Evolutionary conservation across 2,113 vertebrate species (phyloP), one percentile per base, ranked within the genome.

Genomic region (Trematocara macrostoma): DNA sequence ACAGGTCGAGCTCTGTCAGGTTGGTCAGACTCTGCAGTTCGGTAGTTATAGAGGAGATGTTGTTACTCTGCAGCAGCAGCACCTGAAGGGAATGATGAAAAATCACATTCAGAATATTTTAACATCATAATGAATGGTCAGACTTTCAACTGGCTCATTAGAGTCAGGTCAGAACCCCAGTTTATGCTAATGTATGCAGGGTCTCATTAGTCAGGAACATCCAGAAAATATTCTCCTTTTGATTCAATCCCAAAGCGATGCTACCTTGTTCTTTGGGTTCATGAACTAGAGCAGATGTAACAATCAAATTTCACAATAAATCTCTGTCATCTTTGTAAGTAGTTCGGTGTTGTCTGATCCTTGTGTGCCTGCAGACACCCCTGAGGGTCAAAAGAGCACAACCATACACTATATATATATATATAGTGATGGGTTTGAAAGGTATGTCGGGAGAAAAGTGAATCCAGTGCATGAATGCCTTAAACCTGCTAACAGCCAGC

Each of bases 1-100:
- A 97, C 76, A 97, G 94, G 90, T 97, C 97, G 51, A 97, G 94
- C 71, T 97, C 97, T 0, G 97, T 97, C 82, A 97, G 94, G 93
- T 97, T 97, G 53, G 84, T 87, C 59, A 97, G 93, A 83, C 92
- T 93, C 91, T 95, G 95, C 11, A 97, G 95, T 55, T 97, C 96
- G 7, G 86, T 61, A 2, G 67, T 90, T 82, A 97, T 93, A 56
- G 85, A 92, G 2, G 96, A 96, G 79, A 97, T 97, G 93, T 97
- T 97, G 93, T 97, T 97, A 80, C 97, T 97, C 91, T 97, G 97
- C 64, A 97, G 95, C 29, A 97, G 95, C 23, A 97, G 90, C 26
- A 97, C 96, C 94, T 97, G 96, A 64, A 85, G 81, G 35, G 51
- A 55, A 83, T 1, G 3, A 10, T 29, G 38, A 34, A 56, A 4